These are phyloP conservation scores for Druon quercuslanigerum DNA, from an alignment of 1,140 invertebrate species.

Conservation along the genomic window DNA sequence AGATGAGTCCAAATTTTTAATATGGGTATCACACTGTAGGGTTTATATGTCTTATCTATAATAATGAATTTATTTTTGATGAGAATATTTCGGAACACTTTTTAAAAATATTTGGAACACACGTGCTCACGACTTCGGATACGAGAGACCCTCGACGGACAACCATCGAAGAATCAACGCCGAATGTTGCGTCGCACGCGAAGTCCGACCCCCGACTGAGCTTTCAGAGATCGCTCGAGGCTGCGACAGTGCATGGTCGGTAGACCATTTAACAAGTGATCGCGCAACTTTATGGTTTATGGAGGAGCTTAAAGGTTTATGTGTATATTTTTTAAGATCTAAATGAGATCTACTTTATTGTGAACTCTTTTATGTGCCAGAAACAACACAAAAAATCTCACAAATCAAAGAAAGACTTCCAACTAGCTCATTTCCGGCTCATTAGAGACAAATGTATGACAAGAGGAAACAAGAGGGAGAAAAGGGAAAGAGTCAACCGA, in stretches of 20 bases:
- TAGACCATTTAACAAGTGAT: conserved; percentile 13
- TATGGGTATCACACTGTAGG: too few species aligned
- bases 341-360: too few species aligned
- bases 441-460: too few species aligned
- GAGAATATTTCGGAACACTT: conserved; percentile 25
- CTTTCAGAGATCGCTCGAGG: conserved; percentile 9
- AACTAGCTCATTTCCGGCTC: too few species aligned
- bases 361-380: too few species aligned
- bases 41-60: background rate
- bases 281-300: conserved; percentile 23
- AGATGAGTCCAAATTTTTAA: too few species aligned
- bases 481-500: too few species aligned
- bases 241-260: background rate
- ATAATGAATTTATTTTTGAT: background rate
- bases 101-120: conserved; percentile 31
- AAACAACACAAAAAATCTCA: too few species aligned
- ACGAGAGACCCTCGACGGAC: background rate
- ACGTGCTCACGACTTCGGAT: conserved; percentile 4
- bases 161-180: background rate
- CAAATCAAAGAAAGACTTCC: too few species aligned
- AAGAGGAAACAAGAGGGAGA: too few species aligned
- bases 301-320: conserved; percentile 12
- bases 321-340: background rate
- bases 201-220: conserved; percentile 60
- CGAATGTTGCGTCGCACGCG: conserved; percentile 51